These are phyloP conservation scores for Montipora capricornis DNA, from an alignment of 64 coral and sea anemone species.

Conservation along the genomic window DNA sequence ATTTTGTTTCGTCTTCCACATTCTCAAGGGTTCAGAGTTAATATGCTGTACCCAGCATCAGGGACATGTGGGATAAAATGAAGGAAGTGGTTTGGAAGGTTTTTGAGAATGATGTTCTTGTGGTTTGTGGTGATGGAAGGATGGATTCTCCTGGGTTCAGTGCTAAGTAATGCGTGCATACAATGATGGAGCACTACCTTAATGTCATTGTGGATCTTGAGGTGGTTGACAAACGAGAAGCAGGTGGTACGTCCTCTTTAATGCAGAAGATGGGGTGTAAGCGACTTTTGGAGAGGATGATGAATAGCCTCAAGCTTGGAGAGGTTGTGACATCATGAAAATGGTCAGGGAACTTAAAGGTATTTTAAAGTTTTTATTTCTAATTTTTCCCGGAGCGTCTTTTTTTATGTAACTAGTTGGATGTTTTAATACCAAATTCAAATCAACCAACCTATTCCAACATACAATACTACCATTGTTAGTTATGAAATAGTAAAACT, in stretches of 20 bases:
- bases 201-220: slow-evolving; percentile 61
- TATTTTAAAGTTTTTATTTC: slow-evolving; percentile 8
- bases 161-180: slow-evolving; percentile 58
- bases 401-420: slow-evolving; percentile 7
- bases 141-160: slow-evolving; percentile 70
- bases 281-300: slow-evolving; percentile 27
- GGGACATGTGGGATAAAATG: slow-evolving; percentile 21
- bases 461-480: too few species aligned
- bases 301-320: slow-evolving; percentile 20
- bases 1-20: slow-evolving; percentile 49
- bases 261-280: slow-evolving; percentile 53
- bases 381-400: neutral
- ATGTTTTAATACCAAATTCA: neutral
- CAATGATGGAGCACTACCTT: slow-evolving; percentile 54
- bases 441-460: too few species aligned
- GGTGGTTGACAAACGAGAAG: slow-evolving; percentile 57
- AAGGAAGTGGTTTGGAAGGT: neutral
- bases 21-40: slow-evolving; percentile 51
- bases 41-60: slow-evolving; percentile 29
- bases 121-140: slow-evolving; percentile 59
- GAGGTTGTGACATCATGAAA: slow-evolving; percentile 48
- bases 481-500: too few species aligned
- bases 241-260: slow-evolving; percentile 13
- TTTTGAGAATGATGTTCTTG: slow-evolving; percentile 20
- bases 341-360: slow-evolving; percentile 46